phyloP scores from a whole-genome alignment of 2,888 invertebrate species.

The Drosophila borborema region DNA sequence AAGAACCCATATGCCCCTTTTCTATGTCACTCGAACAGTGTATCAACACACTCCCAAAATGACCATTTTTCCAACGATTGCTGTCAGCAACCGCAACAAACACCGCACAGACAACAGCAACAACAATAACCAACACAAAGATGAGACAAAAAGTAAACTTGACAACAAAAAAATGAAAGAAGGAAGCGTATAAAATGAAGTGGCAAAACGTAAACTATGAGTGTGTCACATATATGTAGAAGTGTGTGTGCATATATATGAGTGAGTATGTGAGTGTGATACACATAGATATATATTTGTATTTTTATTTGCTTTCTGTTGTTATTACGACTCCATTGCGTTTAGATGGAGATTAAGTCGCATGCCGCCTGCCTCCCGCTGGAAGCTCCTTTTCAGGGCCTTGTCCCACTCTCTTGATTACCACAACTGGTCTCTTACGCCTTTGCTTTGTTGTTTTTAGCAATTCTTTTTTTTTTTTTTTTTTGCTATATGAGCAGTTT shows the following conservation, averaged over 20 bases:
- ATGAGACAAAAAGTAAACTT: constrained; percentile 63
- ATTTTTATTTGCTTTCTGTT: constrained; percentile 76
- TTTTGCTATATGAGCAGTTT: constrained; percentile 78
- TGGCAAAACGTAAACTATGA: constrained; percentile 77
- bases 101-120: constrained; percentile 19
- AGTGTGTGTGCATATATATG: constrained; percentile 22
- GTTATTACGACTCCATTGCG: constrained; percentile 80
- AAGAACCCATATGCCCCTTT: background rate
- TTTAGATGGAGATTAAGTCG: constrained; percentile 79
- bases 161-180: constrained; percentile 33
- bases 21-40: background rate
- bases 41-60: constrained; percentile 38
- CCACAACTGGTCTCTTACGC: constrained; percentile 45
- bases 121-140: constrained; percentile 28
- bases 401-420: constrained; percentile 9
- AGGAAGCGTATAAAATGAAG: constrained; percentile 72
- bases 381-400: background rate
- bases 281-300: constrained; percentile 18
- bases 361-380: constrained; percentile 30
- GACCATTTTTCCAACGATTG: constrained; percentile 62
- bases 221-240: constrained; percentile 35
- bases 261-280: constrained; percentile 11
- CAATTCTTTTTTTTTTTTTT: constrained; percentile 47
- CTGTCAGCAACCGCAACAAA: constrained; percentile 30
- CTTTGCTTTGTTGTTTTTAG: constrained; percentile 54